Evolutionary conservation across 1,140 invertebrate species (phyloP), one percentile per base, ranked within the genome.

Genomic region (Scaptomyza pallida): DNA sequence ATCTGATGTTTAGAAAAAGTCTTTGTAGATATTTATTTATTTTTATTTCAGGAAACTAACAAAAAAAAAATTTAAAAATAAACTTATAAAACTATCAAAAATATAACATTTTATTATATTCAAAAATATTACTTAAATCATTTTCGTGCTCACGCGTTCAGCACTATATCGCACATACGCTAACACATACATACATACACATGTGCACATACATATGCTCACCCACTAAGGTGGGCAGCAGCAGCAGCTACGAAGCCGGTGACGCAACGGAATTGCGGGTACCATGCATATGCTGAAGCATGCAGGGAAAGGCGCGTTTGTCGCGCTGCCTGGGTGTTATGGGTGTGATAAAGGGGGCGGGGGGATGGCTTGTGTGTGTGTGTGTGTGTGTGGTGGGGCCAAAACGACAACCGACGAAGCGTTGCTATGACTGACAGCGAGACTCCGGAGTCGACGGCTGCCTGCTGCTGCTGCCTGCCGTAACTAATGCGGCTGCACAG

Each of bases 231-330:
- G 19, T 26, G 43, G 52, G 62, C 60, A 63, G 26, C 45, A 21
- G 43, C 17, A 44, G 72, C 68, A 59, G 41, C 69, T 12, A 67
- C 64, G 17, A 44, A 35, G 45, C 26, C 70, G 72, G 81, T 83
- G 79, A 83, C 79, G 79, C 79, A 85, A 83, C 81, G 81, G 44
- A 76, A 65, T 76, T 79, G 60, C 68, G 79, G 81, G 72, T 65
- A 65, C 41, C 75, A 56, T 70, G 67, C 67, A 72, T 72, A 41
- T 72, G 61, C 52, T 45, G 12, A 59, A 65, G 62, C 52, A 51
- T 59, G 61, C 45, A 52, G 21, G 54, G 59, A 30, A n/a, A 47
- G 17, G 41, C 23, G 17, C 19, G 33, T 37, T 37, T 12, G 33
- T 37, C 33, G 33, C 12, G 33, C 12, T 26, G 26, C 16, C 23